These are phyloP conservation scores for Hippocampus kuda DNA, from an alignment of 2,797 vertebrate species.

Conservation along the genomic window DNA sequence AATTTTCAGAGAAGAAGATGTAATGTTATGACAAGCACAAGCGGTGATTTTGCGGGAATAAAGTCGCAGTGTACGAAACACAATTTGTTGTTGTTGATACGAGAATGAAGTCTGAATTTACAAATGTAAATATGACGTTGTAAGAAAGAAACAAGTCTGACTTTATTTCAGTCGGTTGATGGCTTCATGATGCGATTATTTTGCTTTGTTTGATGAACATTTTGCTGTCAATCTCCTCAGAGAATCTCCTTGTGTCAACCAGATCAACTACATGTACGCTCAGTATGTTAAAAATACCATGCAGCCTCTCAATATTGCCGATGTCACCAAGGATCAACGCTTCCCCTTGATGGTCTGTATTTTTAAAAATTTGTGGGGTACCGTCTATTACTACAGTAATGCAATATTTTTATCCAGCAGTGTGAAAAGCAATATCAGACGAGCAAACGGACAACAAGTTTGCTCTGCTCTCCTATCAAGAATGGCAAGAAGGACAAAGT, in stretches of 20 bases:
- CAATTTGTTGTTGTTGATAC: too few species aligned
- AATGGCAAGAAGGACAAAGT: constrained; percentile 98
- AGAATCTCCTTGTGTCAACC: constrained; percentile 62
- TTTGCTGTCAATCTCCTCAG: constrained; percentile 55
- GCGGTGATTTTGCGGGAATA: too few species aligned
- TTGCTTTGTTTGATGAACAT: not conserved
- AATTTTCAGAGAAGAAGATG: too few species aligned
- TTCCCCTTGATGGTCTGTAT: constrained; percentile 86
- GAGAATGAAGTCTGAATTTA: too few species aligned
- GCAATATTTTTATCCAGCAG: constrained; percentile 52
- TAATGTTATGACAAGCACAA: too few species aligned
- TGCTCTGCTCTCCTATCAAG: constrained; percentile 91
- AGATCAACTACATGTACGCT: constrained; percentile 95
- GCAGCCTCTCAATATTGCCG: constrained; percentile 86
- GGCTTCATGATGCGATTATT: not conserved
- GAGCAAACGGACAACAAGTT: constrained; percentile 76
- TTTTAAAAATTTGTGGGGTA: not conserved
- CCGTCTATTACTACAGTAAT: too few species aligned
- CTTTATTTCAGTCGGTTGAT: too few species aligned
- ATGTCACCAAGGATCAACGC: constrained; percentile 78
- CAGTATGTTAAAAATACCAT: constrained; percentile 89
- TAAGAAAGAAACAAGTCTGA: not conserved
- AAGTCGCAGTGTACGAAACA: too few species aligned
- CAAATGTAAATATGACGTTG: too few species aligned
- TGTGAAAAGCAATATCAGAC: constrained; percentile 72